Base-by-base conservation (phyloP, 2,888 invertebrate species). In the Microplitis manilae region DNA sequence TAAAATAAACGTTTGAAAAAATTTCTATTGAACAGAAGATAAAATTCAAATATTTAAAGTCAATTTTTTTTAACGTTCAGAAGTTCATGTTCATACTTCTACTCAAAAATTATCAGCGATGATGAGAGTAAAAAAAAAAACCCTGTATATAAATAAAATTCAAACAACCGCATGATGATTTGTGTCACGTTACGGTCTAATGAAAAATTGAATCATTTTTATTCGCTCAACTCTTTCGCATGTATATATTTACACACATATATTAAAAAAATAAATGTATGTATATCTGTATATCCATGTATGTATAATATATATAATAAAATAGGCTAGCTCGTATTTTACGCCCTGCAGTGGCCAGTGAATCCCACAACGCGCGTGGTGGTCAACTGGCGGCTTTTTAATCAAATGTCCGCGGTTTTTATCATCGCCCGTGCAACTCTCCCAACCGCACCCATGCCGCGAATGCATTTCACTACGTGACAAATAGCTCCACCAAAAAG, bases 301-400 rank as follows among this genome's bases (percentile, higher is more conserved):
- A 69, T 20, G 6, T 5, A 13, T 8, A 69, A 17, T 17, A 40
- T 38, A 65, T 20, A 65, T 30, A 65, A 13, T 30, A 65, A 30
- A 8, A 20, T 65, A 65, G 65, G 65, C 65, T 30, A 30, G 20
- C 30, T 13, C 65, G 30, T 65, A 65, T 65, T 65, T 65, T 65
- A 65, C 65, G 9, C 65, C 30, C 65, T 65, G 30, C 65, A 65
- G 65, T 65, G 65, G 65, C 20, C 70, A 30, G 30, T 61, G 61
- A 73, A 65, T 73, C 65, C 72, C 72, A n/a, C 40, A 13, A 59
- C 20, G 64, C 38, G 38, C 59, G 50, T 73, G 67, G 65, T 73
- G 73, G 73, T 73, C 67, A 59, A 73, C 67, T 64, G 67, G 67
- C 39, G 73, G 67, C 65, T 73, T 73, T 73, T 73, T 73, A 73